Evolutionary conservation across 2,888 invertebrate species (phyloP), one percentile per base, ranked within the genome.

Genomic region (Enoplolaimus lenunculus): DNA sequence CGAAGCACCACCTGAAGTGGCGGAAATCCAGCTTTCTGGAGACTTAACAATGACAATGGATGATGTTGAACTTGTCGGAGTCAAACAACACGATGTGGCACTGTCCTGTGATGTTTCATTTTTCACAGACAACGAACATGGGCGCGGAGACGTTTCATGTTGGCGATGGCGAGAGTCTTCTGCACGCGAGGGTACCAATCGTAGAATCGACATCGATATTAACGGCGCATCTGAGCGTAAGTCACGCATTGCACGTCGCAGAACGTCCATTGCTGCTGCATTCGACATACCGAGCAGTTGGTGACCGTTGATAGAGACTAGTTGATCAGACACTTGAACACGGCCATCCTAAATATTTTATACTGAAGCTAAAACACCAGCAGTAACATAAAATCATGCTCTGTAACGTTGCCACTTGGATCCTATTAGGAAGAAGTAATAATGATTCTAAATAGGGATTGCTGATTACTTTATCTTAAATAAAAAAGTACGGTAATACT

Each of bases 231-330:
- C 87, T 29, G 89, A 88, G 13, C 90, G 90, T 69, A 74, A 72
- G 13, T 73, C 73, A 33, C 82, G 82, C 83, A 85, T 84, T 57
- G 84, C 84, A 62, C 78, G 77, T 7, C 84, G 77, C 35, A 95
- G 81, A 0, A 90, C 90, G 81, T 93, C 92, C 94, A 94, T 95
- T 16, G 95, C 93, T 78, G 90, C 90, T 1, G 90, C 89, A 82
- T 95, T 95, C 34, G 90, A 88, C 78, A 91, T 88, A 21, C 91
- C 90, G 28, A 90, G 85, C 35, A 97, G 83, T 1, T 91, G 89
- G 35, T 91, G 88, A 7, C 91, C 91, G 81, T 98, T 97, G 26
- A 98, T 84, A 71, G 80, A 91, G 70, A 97, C 83, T 71, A 98
- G 85, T 82, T 97, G 95, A 83, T 98, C 98, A 82, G 97, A 93